Base-by-base conservation (phyloP, 2,113 vertebrate genomes). In the Triplophysa dalaica region DNA sequence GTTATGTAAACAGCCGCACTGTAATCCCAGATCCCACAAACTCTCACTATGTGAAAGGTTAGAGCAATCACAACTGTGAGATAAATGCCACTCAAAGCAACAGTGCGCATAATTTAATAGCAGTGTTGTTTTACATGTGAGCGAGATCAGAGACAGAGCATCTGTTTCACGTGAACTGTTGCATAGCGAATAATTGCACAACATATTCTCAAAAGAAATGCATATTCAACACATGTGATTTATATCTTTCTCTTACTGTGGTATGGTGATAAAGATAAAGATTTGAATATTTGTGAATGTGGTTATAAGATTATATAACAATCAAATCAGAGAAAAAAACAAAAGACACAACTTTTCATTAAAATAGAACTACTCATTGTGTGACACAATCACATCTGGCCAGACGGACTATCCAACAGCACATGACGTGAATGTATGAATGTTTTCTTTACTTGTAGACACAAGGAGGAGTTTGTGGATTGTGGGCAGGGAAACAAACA, bases 401-500 rank as follows among this genome's bases (percentile, higher is more conserved):
- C 58, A 26, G 14, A 48, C 72, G 48, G 2, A 26, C 21, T 75
- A 48, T 64, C 19, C 13, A 73, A 66, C 50, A 69, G 33, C 52
- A 66, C 68, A 45, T 58, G 38, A 45, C 24, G 33, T 8, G 19
- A 43, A 68, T 56, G 29, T 24, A 54, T 43, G 64, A 58, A 58
- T 62, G 45, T 77, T 61, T 58, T 70, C 48, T 17, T n/a, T 33
- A n/a, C 68, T 12, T 70, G 58, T 26, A 75, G 24, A 75, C 73
- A 75, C 9, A 43, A 84, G 84, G 86, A 87, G 89, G 89, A 85
- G 73, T 48, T 45, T 63, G 58, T 43, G 26, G 38, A 26, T 43
- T 48, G 33, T 24, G 33, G 38, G 41, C 43, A 52, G 72, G 22
- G 38, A 75, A 62, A 21, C 41, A 75, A 21, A 75, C 58, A 75